phyloP scores from a whole-genome alignment of 2,888 invertebrate genomes.

The Odontomyia ornata region DNA sequence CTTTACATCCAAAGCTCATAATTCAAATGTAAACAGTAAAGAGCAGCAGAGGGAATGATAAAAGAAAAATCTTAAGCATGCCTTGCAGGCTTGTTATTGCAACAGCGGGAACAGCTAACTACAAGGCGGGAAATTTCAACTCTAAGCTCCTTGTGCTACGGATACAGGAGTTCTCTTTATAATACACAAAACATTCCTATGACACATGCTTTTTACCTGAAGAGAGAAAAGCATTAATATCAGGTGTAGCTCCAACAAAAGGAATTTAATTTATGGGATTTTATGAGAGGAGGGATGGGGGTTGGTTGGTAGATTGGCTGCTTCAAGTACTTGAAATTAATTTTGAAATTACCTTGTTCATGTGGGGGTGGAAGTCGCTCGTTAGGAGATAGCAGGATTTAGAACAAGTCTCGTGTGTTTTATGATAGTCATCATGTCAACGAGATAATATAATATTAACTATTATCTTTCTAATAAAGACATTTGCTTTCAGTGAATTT shows the following conservation, averaged over 20 bases:
- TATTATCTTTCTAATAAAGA: no score
- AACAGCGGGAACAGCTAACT: constrained; percentile 3
- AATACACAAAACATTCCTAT: constrained; percentile 12
- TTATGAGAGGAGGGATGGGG: neutral
- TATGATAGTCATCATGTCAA: no score
- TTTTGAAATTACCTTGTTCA: neutral
- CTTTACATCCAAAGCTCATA: constrained; percentile 10
- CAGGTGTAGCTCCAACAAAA: constrained; percentile 28
- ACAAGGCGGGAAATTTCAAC: neutral
- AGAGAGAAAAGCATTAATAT: constrained; percentile 18
- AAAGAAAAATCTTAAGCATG: constrained; percentile 20
- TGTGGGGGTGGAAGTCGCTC: neutral
- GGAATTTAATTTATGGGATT: constrained; percentile 39
- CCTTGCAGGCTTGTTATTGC: constrained; percentile 24
- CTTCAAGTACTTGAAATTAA: constrained; percentile 34
- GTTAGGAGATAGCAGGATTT: no score
- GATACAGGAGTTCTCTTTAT: no score
- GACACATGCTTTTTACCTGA: constrained; percentile 27
- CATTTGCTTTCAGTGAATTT: no score
- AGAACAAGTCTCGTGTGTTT: no score
- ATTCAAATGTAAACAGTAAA: constrained; percentile 20
- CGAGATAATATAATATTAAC: no score
- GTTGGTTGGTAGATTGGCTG: no score
- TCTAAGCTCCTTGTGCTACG: neutral
- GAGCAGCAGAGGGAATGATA: constrained; percentile 2